These are phyloP conservation scores for Aphis gossypii DNA, from an alignment of 1,140 invertebrate species.

Conservation along the genomic window DNA sequence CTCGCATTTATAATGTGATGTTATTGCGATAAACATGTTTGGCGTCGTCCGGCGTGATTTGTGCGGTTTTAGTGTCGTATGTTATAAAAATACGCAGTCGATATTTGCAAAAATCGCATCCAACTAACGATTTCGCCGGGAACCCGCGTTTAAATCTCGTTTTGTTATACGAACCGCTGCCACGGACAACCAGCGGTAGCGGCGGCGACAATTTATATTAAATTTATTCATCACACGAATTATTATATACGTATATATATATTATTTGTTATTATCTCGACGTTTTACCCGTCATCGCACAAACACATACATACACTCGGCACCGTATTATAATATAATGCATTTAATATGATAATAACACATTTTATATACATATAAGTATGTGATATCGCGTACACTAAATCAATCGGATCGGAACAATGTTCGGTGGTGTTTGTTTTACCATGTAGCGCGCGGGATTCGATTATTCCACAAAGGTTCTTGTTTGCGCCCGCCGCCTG, in stretches of 20 bases:
- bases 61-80: slow-evolving; percentile 6
- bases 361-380: not conserved
- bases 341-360: not conserved
- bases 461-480: slow-evolving; percentile 57
- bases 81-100: not conserved
- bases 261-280: not conserved
- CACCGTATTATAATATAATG: not conserved
- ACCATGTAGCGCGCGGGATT: slow-evolving; percentile 13
- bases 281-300: not conserved
- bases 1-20: not conserved
- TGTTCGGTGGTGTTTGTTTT: slow-evolving; percentile 42
- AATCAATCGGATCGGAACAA: slow-evolving; percentile 55
- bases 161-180: not conserved
- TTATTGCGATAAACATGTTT: not conserved
- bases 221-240: not conserved
- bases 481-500: slow-evolving; percentile 36
- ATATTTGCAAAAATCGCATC: not conserved
- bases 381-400: not conserved
- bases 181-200: not conserved
- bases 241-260: not conserved
- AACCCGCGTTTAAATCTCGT: slow-evolving; percentile 11
- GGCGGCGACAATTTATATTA: not conserved
- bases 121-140: not conserved
- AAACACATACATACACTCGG: not conserved
- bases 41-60: not conserved